Evolutionary conservation across 1,140 invertebrate species (phyloP), one percentile per base, ranked within the genome.

Genomic region (Pollicipes pollicipes): DNA sequence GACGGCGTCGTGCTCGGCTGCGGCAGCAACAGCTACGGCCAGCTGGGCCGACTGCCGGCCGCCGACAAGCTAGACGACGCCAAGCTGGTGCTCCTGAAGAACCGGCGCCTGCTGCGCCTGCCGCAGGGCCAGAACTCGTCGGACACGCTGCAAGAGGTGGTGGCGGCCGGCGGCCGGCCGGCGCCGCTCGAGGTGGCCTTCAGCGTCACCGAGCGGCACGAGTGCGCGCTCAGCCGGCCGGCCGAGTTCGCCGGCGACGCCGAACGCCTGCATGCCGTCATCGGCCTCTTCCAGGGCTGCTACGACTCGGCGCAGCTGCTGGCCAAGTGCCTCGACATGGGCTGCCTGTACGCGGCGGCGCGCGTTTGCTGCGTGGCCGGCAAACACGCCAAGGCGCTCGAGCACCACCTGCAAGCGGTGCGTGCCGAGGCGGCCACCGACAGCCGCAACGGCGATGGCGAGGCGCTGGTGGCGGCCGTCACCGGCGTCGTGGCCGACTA

Each of bases 21-120:
- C 84, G 85, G 88, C 75, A 84, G 84, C 78, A 85, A 86, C 77
- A 81, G 83, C 66, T 78, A 79, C 78, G 83, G 82, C 67, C 85
- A 86, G 81, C 82, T 83, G 45, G 45, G 45, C 45, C 45, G 24
- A 21, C 45, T 58, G 45, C 45, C 45, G 17, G 45, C 45, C 17
- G 45, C 45, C 45, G 45, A 58, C 45, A 58, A 58, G 21, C 45
- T 58, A 2, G 45, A 58, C 45, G 45, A 58, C 45, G 45, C 45
- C 45, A 58, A 58, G 45, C 45, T 58, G 45, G 45, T 58, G 45
- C 45, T 58, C 13, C 17, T 58, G 45, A 58, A 58, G 45, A 58
- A 58, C 45, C 45, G 45, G 45, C 45, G 45, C 6, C 45, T 58
- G 45, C 45, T 58, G 6, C 45, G 45, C 13, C 45, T 58, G 45